Evolutionary conservation across 2,113 vertebrate species (phyloP), one percentile per base, ranked within the genome.

Genomic region (Clinocottus analis): DNA sequence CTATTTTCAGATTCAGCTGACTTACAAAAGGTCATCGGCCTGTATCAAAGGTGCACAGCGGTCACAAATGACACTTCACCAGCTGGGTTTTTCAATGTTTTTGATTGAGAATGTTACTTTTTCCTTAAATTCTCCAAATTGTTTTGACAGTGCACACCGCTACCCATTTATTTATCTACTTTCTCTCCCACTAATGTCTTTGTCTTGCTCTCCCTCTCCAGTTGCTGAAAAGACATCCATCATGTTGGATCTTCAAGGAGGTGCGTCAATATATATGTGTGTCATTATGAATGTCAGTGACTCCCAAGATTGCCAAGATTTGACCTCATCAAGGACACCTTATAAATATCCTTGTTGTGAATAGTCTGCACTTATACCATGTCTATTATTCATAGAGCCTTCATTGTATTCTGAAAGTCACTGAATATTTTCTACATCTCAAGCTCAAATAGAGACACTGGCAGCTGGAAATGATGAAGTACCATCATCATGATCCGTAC

Each of bases 81-180:
- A 80, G 87, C 80, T 86, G 82, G 33, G 83, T 85, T 68, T 82
- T 84, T 68, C 82, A 25, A 60, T 51, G 64, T 73, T 67, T 88
- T 86, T 82, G 76, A 82, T 87, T 79, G 73, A 88, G 83, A 79
- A 78, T 78, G 7, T 87, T 85, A 71, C 75, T 82, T 86, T 75
- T 80, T 35, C 53, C 77, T 85, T 82, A 87, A 75, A 67, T 79
- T 79, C 71, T 73, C 51, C 61, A 79, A 62, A 33, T 61, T 53
- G 76, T 87, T 85, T 17, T 84, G 73, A 74, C 67, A 75, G 62
- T 29, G 70, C 56, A 72, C 27, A 74, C 75, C 60, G 61, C 63
- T 68, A 29, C 55, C 41, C 41, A 64, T 85, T 87, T 72, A 72
- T 79, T 69, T 69, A 39, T 62, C 47, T 68, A 70, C 47, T 65